A percentile compares a stretch with the other conserved stretches of the same genome.
phyloP scores from a whole-genome alignment of 2,888 invertebrate species.

The Diploptera punctata region DNA sequence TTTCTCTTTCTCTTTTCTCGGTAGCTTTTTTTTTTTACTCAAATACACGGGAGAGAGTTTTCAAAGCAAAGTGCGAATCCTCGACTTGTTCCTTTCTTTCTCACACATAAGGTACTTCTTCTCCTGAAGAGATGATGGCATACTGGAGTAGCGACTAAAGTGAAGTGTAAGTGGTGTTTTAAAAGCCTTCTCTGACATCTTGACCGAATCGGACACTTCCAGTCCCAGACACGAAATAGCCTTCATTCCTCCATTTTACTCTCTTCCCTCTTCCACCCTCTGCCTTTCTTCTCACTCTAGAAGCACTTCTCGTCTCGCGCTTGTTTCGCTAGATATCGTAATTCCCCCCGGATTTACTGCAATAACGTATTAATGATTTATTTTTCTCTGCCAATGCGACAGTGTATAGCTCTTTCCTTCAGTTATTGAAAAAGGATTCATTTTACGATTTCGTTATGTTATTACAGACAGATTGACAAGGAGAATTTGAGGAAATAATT shows the following conservation, averaged over 20 bases:
- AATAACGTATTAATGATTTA: no score
- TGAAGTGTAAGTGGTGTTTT: slow-evolving; percentile 55
- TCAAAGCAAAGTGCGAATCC: slow-evolving; percentile 28
- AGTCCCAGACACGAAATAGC: slow-evolving; percentile 58
- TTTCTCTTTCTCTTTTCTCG: slow-evolving; percentile 9
- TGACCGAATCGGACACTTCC: slow-evolving; percentile 59
- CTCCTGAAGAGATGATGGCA: slow-evolving; percentile 37
- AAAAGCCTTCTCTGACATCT: slow-evolving; percentile 60
- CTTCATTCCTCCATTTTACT: slow-evolving; percentile 52
- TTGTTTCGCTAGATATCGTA: no score
- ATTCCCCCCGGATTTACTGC: no score
- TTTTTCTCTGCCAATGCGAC: no score
- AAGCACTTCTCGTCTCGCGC: no score
- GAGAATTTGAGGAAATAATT: no score
- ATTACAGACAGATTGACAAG: no score
- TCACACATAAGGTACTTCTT: slow-evolving; percentile 19
- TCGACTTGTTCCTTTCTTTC: background rate
- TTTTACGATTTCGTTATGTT: no score
- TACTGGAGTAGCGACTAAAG: slow-evolving; percentile 43
- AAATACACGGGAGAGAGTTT: slow-evolving; percentile 26
- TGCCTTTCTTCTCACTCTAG: no score
- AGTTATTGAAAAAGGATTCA: no score
- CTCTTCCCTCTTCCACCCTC: background rate
- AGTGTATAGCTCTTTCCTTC: no score
- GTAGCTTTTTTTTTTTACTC: slow-evolving; percentile 32